Evolutionary conservation across 2,797 vertebrate genomes (phyloP).

Genomic region (Diceros bicornis): DNA sequence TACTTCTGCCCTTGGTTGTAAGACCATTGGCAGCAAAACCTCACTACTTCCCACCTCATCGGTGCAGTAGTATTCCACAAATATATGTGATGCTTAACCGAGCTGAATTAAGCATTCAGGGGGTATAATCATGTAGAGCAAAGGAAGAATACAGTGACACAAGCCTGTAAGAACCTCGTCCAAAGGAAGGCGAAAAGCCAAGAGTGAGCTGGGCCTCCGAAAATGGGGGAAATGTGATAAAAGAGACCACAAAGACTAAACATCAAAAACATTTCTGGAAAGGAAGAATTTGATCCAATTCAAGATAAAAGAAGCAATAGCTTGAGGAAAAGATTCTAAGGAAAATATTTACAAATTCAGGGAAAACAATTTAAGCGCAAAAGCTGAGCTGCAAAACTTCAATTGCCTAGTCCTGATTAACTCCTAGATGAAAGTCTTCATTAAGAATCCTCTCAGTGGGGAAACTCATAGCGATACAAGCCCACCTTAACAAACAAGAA

Average conservation of each 20-base stretch:
- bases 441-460: not conserved
- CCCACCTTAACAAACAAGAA: too few species aligned
- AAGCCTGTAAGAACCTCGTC: not conserved
- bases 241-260: conserved; percentile 47
- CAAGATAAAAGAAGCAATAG: conserved; percentile 1
- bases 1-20: not conserved
- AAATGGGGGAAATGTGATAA: not conserved
- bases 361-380: conserved; percentile 11
- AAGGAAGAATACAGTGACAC: not conserved
- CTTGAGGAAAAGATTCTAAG: conserved; percentile 40
- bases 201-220: not conserved
- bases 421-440: conserved; percentile 16
- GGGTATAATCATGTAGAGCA: not conserved
- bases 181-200: conserved; percentile 24
- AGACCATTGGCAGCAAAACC: not conserved
- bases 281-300: conserved; percentile 21
- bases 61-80: not conserved
- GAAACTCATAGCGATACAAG: too few species aligned
- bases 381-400: conserved; percentile 37
- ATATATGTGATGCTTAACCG: not conserved
- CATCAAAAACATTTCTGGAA: conserved; percentile 10
- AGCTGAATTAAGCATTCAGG: not conserved
- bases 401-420: conserved; percentile 1
- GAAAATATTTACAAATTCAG: conserved; percentile 59
- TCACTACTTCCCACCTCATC: not conserved